Evolutionary conservation across 2,888 invertebrate genomes (phyloP), one percentile per base, ranked within the genome.

Genomic region (Tortrix viridana): DNA sequence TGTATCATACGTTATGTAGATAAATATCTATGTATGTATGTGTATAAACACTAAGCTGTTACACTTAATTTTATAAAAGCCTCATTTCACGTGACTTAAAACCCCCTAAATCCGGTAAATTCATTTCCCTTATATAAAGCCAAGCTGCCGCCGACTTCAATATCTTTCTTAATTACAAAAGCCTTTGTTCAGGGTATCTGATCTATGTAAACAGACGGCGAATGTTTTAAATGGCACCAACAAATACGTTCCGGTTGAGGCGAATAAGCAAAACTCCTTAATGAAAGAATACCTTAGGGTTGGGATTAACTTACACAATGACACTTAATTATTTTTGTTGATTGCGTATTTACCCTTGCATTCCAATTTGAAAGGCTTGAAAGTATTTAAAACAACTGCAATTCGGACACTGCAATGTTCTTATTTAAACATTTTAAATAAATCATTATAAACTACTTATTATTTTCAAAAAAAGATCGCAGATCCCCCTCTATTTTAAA

Each of bases 111-210:
- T 85, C 81, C 83, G 88, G 85, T 88, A 88, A 89, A 90, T 89
- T 88, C 88, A 89, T 89, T 91, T 86, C 80, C 82, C 86, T 85
- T 87, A 86, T 77, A 83, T 88, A 88, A 89, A 88, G 82, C 84
- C 89, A 89, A 92, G 90, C 91, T 89, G 91, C 88, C 84, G 85
- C 89, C 86, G 85, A 86, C 89, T 88, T 91, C 88, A 90, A 89
- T 90, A 91, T 90, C 89, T 90, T 89, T 89, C 90, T 91, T 92
- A 91, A 92, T 91, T 92, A 90, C 90, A 89, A 89, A 91, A 91
- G 87, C 91, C 89, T 92, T 92, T 92, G 90, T 92, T 91, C 88
- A 88, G 88, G 89, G 90, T 90, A 91, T 90, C 91, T 90, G 91
- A 91, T 91, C 91, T 91, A 91, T 91, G 90, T 91, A 89, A 92